Evolutionary conservation across 2,113 vertebrate species (phyloP).

Genomic region (Cardinalis cardinalis): DNA sequence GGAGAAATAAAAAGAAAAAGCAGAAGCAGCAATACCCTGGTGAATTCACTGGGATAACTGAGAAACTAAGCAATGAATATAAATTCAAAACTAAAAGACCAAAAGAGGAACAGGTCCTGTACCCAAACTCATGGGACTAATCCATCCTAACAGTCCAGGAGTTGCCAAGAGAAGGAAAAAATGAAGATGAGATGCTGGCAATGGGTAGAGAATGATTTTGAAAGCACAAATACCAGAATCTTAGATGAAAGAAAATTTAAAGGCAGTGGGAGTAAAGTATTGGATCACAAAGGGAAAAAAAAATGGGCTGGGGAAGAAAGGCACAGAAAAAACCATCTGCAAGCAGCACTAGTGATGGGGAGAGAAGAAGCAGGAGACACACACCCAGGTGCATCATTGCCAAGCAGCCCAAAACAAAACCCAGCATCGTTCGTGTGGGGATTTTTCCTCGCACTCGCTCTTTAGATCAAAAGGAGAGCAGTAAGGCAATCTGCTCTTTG

Average conservation of each 20-base stretch:
- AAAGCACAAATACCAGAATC: not conserved
- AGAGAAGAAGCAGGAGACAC: constrained; percentile 59
- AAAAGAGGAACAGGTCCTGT: not conserved
- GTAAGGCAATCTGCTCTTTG: constrained; percentile 66
- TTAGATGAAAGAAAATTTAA: constrained; percentile 40
- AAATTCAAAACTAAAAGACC: not conserved
- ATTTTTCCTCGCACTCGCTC: not conserved
- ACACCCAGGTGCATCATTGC: constrained; percentile 65
- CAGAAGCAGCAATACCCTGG: not conserved
- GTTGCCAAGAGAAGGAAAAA: constrained; percentile 11
- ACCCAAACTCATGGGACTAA: constrained; percentile 2
- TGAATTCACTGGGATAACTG: not conserved
- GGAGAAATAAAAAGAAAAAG: not conserved
- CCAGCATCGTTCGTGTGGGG: constrained; percentile 42
- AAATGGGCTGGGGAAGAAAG: constrained; percentile 58
- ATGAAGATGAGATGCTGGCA: constrained; percentile 27
- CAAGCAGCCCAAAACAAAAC: constrained; percentile 53
- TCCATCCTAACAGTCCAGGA: not conserved
- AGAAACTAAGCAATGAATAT: not conserved
- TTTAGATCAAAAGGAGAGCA: constrained; percentile 73
- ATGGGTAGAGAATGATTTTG: constrained; percentile 15
- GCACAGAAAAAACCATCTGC: constrained; percentile 63
- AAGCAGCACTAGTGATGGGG: constrained; percentile 45
- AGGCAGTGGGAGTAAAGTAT: constrained; percentile 29
- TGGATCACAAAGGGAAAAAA: constrained; percentile 31